Evolutionary conservation across 2,113 vertebrate genomes (phyloP).

Genomic region (Hippocampus comes): DNA sequence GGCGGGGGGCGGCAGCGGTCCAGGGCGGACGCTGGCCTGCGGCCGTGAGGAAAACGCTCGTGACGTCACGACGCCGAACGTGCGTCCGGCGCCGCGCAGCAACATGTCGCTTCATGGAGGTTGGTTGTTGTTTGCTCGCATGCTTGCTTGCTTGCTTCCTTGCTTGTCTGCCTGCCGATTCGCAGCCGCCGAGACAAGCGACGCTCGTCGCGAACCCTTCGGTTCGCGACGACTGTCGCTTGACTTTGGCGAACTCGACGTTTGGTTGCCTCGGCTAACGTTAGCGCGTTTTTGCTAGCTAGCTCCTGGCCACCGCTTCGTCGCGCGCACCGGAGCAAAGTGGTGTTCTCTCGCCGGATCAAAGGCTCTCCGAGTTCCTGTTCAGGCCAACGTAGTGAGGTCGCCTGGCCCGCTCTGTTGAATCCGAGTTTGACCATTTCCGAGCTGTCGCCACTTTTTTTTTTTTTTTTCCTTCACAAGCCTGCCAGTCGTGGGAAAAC

Average conservation of each 20-base stretch:
- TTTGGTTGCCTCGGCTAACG: not conserved
- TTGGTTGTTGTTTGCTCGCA: constrained; percentile 6
- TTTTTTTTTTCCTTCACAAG: no score
- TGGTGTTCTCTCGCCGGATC: not conserved
- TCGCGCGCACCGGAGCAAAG: not conserved
- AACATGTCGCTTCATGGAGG: constrained; percentile 71
- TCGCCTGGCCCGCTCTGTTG: no score
- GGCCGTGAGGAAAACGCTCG: constrained; percentile 9
- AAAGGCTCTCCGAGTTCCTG: not conserved
- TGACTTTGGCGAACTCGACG: not conserved
- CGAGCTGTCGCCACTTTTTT: no score
- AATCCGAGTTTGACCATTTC: no score
- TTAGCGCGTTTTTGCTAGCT: not conserved
- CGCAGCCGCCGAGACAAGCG: not conserved
- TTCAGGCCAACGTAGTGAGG: no score
- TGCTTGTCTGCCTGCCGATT: not conserved
- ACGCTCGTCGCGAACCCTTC: not conserved
- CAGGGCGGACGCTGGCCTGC: no score
- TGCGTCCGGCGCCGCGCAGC: constrained; percentile 45
- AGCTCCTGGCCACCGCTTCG: not conserved
- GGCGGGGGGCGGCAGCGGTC: constrained; percentile 6
- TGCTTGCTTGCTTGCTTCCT: not conserved
- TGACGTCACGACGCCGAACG: constrained; percentile 50
- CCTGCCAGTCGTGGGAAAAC: no score
- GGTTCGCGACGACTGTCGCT: not conserved